phyloP scores from a whole-genome alignment of 2,888 invertebrate species.

The Eupithecia inturbata region DNA sequence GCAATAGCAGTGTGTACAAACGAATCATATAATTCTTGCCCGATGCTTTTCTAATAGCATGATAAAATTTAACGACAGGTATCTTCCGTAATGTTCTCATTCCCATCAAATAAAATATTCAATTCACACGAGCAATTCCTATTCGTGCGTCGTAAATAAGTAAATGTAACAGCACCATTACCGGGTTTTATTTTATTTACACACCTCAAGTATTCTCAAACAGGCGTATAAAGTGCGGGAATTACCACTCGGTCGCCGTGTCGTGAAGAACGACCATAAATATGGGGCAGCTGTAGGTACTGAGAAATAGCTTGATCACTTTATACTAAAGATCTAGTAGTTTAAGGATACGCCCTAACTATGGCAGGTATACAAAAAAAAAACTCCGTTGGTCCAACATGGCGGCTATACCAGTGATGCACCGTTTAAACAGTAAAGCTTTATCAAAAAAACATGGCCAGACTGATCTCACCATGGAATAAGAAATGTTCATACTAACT shows the following conservation, averaged over 20 bases:
- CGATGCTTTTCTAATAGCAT: slow-evolving; percentile 9
- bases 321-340: not conserved
- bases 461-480: no score
- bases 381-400: no score
- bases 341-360: no score
- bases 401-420: no score
- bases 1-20: not conserved
- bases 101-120: slow-evolving; percentile 28
- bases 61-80: slow-evolving; percentile 13
- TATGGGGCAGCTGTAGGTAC: slow-evolving; percentile 40
- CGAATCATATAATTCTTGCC: slow-evolving; percentile 1
- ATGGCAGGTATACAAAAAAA: no score
- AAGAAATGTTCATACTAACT: no score
- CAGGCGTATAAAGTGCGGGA: slow-evolving; percentile 71
- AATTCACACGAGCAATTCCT: slow-evolving; percentile 37
- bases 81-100: slow-evolving; percentile 16
- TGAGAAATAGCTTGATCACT: slow-evolving; percentile 14
- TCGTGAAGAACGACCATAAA: slow-evolving; percentile 57
- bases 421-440: no score
- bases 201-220: slow-evolving; percentile 66
- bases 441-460: no score
- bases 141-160: slow-evolving; percentile 59
- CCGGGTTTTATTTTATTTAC: slow-evolving; percentile 74
- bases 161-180: slow-evolving; percentile 67
- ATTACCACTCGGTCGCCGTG: slow-evolving; percentile 63